phyloP scores from a whole-genome alignment of 2,113 vertebrate species.

The Casuarius casuarius region DNA sequence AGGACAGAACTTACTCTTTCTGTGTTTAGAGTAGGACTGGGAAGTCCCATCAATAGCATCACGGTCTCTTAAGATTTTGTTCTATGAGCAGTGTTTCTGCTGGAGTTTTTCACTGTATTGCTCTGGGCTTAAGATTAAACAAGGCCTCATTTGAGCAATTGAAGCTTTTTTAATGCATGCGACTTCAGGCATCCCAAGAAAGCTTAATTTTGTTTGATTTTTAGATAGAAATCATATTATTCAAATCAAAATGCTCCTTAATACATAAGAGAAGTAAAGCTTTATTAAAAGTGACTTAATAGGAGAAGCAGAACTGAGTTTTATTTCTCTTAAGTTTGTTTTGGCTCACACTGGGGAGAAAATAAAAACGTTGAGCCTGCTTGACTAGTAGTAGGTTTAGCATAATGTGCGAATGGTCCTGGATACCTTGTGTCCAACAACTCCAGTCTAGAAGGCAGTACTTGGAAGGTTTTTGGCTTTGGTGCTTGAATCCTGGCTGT shows the following conservation, averaged over 20 bases:
- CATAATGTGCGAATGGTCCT: accelerated
- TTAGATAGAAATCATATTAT: not conserved
- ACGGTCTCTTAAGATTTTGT: not conserved
- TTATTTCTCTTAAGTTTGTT: too few species aligned
- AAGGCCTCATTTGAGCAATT: not conserved
- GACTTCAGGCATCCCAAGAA: not conserved
- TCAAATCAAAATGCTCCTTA: not conserved
- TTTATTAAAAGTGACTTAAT: not conserved
- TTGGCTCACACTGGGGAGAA: not conserved
- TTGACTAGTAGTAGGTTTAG: not conserved
- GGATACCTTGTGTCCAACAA: not conserved
- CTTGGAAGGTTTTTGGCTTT: not conserved
- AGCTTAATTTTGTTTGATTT: not conserved
- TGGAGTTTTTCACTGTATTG: not conserved
- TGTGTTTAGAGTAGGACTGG: not conserved
- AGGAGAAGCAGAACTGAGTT: not conserved
- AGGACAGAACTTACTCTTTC: not conserved
- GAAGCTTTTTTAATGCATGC: not conserved
- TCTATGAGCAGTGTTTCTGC: not conserved
- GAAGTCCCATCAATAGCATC: not conserved
- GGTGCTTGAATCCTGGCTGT: not conserved
- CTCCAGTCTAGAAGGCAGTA: not conserved
- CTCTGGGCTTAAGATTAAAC: accelerated
- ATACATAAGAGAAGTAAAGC: not conserved
- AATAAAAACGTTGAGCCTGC: not conserved